These are phyloP conservation scores for Catharus ustulatus DNA, from an alignment of 2,797 vertebrate genomes.

Conservation along the genomic window DNA sequence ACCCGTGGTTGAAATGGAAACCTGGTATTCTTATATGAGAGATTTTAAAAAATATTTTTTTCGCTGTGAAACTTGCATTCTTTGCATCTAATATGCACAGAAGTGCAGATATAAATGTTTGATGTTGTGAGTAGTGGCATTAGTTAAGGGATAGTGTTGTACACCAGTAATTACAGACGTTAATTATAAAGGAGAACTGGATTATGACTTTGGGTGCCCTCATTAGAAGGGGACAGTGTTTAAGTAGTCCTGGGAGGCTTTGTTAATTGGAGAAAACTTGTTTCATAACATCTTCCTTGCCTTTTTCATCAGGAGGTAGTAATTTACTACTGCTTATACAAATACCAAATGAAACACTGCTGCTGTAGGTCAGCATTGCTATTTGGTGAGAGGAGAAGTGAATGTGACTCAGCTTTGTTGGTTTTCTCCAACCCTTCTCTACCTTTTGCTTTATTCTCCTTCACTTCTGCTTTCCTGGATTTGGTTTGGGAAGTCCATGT, in stretches of 20 bases:
- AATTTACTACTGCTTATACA: constrained; percentile 15
- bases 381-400: background rate
- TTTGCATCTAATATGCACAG: background rate
- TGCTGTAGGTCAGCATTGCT: background rate
- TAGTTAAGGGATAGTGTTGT: background rate
- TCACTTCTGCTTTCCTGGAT: background rate
- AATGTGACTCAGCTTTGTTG: background rate
- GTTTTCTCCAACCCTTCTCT: background rate
- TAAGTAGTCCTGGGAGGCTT: constrained; percentile 35
- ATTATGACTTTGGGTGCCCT: constrained; percentile 39
- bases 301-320: constrained; percentile 1
- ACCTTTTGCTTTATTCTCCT: background rate
- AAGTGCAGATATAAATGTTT: background rate
- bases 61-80: background rate
- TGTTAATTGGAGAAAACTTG: constrained; percentile 37
- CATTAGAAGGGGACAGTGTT: constrained; percentile 24
- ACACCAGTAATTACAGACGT: background rate
- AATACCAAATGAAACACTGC: background rate
- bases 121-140: background rate
- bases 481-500: background rate
- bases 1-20: background rate
- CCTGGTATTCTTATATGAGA: background rate
- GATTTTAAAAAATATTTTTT: background rate
- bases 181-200: constrained; percentile 31
- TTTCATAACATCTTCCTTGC: background rate